These are phyloP conservation scores for Onthophagus taurus DNA, from an alignment of 1,140 invertebrate genomes.

Conservation along the genomic window DNA sequence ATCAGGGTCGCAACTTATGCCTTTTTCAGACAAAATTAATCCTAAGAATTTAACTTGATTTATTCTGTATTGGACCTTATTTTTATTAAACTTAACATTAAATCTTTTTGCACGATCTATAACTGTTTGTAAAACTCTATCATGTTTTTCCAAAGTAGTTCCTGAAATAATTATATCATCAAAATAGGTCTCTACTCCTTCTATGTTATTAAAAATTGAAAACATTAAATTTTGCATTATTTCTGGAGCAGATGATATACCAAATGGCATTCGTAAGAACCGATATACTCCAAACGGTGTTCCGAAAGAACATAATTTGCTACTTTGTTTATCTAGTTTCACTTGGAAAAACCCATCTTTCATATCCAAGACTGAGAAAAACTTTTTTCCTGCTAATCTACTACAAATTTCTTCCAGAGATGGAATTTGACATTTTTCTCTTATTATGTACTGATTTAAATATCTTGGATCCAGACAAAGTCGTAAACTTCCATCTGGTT, in stretches of 20 bases:
- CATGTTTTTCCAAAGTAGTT: too few species aligned
- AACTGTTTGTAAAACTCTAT: too few species aligned
- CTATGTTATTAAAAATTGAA: conserved; percentile 33
- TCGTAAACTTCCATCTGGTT: neutral
- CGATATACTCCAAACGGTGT: conserved; percentile 17
- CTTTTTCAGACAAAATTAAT: too few species aligned
- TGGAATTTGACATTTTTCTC: conserved; percentile 3
- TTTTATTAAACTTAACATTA: too few species aligned
- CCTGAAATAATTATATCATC: too few species aligned
- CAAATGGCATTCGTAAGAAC: conserved; percentile 30
- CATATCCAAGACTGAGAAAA: conserved; percentile 21
- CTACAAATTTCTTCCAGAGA: conserved; percentile 1
- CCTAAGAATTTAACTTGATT: too few species aligned
- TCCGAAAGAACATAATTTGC: conserved; percentile 24
- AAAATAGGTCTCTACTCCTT: conserved; percentile 31
- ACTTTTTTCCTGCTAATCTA: conserved; percentile 13
- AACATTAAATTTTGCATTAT: conserved; percentile 28
- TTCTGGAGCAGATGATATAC: conserved; percentile 34
- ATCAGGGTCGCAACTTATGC: too few species aligned
- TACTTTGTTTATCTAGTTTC: conserved; percentile 20
- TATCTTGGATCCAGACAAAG: conserved; percentile 4
- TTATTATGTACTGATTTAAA: neutral
- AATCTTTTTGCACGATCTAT: too few species aligned
- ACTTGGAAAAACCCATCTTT: too few species aligned
- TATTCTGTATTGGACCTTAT: too few species aligned